These are phyloP conservation scores for Monochamus alternatus DNA, from an alignment of 2,888 invertebrate species.

Conservation along the genomic window DNA sequence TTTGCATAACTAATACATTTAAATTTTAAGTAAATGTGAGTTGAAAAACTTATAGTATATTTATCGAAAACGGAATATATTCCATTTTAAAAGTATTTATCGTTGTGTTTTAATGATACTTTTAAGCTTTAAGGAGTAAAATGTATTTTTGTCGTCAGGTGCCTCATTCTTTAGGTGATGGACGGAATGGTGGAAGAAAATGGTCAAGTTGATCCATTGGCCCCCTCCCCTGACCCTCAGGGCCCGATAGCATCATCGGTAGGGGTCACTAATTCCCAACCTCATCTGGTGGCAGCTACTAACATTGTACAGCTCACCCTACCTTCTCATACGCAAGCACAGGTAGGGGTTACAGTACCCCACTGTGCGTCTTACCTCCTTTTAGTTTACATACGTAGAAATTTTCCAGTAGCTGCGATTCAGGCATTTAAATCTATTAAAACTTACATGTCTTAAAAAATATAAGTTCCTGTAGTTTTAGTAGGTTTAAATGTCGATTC, in stretches of 20 bases:
- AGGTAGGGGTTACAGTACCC: slow-evolving; percentile 72
- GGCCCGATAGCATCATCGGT: slow-evolving; percentile 76
- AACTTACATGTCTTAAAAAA: not conserved
- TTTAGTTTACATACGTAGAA: slow-evolving; percentile 9
- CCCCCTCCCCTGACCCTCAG: slow-evolving; percentile 73
- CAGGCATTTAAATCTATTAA: not conserved
- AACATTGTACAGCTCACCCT: slow-evolving; percentile 92
- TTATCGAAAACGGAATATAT: no score
- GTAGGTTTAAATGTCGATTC: not conserved
- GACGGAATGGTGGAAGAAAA: slow-evolving; percentile 96
- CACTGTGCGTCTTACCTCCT: slow-evolving; percentile 56
- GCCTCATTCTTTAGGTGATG: slow-evolving; percentile 77
- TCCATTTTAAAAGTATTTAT: no score
- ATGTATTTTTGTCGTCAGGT: slow-evolving; percentile 58
- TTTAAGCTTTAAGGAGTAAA: no score
- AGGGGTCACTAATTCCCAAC: slow-evolving; percentile 70
- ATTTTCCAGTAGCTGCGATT: not conserved
- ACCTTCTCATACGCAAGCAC: slow-evolving; percentile 78
- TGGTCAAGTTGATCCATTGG: slow-evolving; percentile 78
- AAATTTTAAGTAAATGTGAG: not conserved
- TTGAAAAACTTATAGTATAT: no score
- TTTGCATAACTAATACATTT: not conserved
- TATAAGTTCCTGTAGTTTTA: not conserved
- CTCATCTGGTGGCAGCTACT: slow-evolving; percentile 75
- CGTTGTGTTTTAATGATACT: no score